A percentile compares a stretch with the other conserved stretches of the same genome.
Evolutionary conservation across 2,113 vertebrate species (phyloP).

Genomic region (Sisor rabdophorus): DNA sequence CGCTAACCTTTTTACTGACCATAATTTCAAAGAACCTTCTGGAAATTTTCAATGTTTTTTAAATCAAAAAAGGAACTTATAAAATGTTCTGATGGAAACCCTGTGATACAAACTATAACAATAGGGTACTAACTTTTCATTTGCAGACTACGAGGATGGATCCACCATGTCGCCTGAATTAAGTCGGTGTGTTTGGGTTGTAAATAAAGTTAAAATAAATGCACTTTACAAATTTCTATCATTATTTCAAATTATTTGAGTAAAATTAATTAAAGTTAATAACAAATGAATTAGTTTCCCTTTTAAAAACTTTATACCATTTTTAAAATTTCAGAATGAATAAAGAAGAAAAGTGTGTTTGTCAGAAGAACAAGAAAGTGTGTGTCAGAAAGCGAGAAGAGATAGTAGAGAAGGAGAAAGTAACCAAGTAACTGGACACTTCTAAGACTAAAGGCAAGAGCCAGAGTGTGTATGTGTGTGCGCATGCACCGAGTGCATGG

Average conservation of each 20-base stretch:
- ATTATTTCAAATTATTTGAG: neutral
- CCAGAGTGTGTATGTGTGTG: slow-evolving; percentile 39
- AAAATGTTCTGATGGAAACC: too few relatives aligned
- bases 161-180: neutral
- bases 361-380: slow-evolving; percentile 26
- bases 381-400: slow-evolving; percentile 21
- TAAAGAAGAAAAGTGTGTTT: slow-evolving; percentile 42
- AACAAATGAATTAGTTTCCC: neutral
- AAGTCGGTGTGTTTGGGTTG: neutral
- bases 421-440: slow-evolving; percentile 57
- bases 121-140: neutral
- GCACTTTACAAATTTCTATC: too few relatives aligned
- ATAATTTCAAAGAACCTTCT: too few relatives aligned
- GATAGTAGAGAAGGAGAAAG: slow-evolving; percentile 43
- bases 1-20: too few relatives aligned
- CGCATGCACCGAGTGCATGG: slow-evolving; percentile 44
- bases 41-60: too few relatives aligned
- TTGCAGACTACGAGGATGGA: neutral
- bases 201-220: neutral
- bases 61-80: too few relatives aligned
- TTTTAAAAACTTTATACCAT: neutral
- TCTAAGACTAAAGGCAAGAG: slow-evolving; percentile 63
- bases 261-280: neutral
- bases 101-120: neutral
- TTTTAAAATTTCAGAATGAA: neutral